These are phyloP conservation scores for Xyrauchen texanus DNA, from an alignment of 2,113 vertebrate genomes.

Conservation along the genomic window DNA sequence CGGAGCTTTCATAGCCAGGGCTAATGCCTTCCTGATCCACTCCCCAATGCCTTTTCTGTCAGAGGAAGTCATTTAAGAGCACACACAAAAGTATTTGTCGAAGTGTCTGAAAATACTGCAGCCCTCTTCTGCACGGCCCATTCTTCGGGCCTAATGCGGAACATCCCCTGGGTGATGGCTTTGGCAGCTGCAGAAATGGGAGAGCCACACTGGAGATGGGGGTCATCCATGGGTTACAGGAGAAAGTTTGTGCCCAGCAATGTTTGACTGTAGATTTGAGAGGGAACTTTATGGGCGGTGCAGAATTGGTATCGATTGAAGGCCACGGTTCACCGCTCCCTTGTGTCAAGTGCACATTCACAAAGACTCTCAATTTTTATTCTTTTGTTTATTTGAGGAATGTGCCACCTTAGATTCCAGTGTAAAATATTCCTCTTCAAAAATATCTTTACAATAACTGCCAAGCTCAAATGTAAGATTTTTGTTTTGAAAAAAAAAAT, in stretches of 20 bases:
- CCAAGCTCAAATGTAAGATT: no score
- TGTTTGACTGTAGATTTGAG: slow-evolving; percentile 62
- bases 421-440: no score
- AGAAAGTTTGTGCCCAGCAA: no score
- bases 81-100: slow-evolving; percentile 78
- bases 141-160: slow-evolving; percentile 79
- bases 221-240: slow-evolving; percentile 64
- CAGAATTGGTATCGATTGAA: neutral
- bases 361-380: neutral
- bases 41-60: no score
- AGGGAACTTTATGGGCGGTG: slow-evolving; percentile 47
- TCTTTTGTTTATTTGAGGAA: no score
- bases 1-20: no score
- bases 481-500: no score
- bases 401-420: no score
- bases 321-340: slow-evolving; percentile 2
- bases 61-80: no score
- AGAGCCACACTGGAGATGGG: slow-evolving; percentile 77
- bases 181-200: slow-evolving; percentile 79
- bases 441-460: no score
- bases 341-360: slow-evolving; percentile 19
- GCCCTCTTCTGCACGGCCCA: slow-evolving; percentile 72
- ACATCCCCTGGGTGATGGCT: slow-evolving; percentile 80
- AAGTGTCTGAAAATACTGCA: slow-evolving; percentile 75
- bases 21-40: no score